Conservation (phyloP, 2,797 vertebrate species). For the Spatula clypeata region DNA sequence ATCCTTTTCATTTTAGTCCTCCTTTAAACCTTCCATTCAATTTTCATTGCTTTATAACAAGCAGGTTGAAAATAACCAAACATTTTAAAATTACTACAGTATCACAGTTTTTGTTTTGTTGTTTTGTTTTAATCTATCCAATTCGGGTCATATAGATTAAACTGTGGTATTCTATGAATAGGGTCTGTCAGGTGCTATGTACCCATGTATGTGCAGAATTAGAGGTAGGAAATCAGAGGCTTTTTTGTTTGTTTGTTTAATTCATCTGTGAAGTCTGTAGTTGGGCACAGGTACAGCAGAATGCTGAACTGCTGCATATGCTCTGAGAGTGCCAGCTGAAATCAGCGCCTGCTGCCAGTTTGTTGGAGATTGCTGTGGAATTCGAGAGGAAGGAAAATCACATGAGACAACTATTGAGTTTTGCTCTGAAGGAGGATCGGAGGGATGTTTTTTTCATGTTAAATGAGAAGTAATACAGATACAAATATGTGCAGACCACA, state of each 20-base stretch:
- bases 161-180: not conserved
- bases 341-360: not conserved
- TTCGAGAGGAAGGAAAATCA: not conserved
- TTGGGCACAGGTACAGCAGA: not conserved
- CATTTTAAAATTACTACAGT: not conserved
- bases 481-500: not conserved
- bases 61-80: not conserved
- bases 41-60: not conserved
- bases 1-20: not conserved
- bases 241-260: too few species aligned
- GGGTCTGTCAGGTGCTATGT: not conserved
- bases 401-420: not conserved
- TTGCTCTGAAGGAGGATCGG: not conserved
- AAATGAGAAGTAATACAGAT: not conserved
- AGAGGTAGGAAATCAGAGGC: not conserved
- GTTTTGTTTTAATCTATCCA: too few species aligned
- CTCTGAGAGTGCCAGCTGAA: not conserved
- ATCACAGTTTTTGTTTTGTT: not conserved
- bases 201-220: not conserved
- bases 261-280: not conserved
- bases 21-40: not conserved
- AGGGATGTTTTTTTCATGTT: not conserved
- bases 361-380: not conserved
- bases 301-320: not conserved
- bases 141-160: not conserved